Base-by-base conservation (phyloP, 1,140 invertebrate genomes). In the Reticulitermes speratus region DNA sequence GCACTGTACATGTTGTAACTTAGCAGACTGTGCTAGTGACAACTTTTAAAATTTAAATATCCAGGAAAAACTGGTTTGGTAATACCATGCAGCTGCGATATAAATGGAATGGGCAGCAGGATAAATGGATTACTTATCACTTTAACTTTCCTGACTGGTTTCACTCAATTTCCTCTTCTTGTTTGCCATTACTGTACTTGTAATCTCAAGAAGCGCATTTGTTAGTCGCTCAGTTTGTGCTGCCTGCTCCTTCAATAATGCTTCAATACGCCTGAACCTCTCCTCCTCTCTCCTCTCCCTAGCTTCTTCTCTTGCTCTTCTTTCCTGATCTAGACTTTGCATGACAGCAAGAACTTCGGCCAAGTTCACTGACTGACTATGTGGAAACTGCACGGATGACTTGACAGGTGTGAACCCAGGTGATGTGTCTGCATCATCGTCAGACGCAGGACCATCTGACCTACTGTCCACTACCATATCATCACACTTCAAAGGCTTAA, bases 131-230 rank as follows among this genome's bases (percentile, higher is more conserved):
- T 38, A 38, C 38, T 55, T 55, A 55, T 16, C 52, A 55, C 19
- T 75, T 75, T 30, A 75, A 30, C n/a, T 30, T 30, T 75, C 65
- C 65, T 84, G 48, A 25, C 6, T 52, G 30, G 48, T 59, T 14
- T 84, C 69, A 81, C 48, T 48, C 19, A 52, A 21, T 30, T 84
- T 84, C 45, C 83, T 84, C 45, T 84, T 84, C 45, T 30, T 84
- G 16, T 30, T 32, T 52, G 48, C 30, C 44, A 52, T 44, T 32
- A 75, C 65, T 75, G 65, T 30, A 8, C 30, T 21, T 19, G 83
- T 52, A n/a, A 84, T n/a, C n/a, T 84, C 44, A 23, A 84, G 48
- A 25, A 84, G 45, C 25, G 52, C n/a, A 19, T 59, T 19, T 16
- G 45, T 84, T 14, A 84, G 52, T 59, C 30, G 59, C 45, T 84